Base-by-base conservation (phyloP, 2,888 invertebrate species). In the Mechanitis mazaeus region DNA sequence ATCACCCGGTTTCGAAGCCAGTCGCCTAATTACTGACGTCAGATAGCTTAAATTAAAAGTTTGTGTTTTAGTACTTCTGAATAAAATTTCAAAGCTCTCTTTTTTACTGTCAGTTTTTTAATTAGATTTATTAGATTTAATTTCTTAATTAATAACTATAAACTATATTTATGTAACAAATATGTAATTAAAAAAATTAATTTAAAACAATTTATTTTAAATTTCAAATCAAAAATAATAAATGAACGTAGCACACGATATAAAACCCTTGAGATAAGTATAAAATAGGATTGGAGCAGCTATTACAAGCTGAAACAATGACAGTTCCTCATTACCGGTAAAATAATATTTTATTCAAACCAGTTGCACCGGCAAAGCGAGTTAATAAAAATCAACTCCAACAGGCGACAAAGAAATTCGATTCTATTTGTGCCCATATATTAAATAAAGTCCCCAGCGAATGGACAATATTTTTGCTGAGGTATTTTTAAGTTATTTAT, bases 381-480 rank as follows among this genome's bases (percentile, higher is more conserved):
- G 56, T 53, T 64, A 62, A 65, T 45, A 54, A 54, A 63, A 63
- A 65, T 65, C 59, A 59, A 56, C 55, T 55, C 56, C 60, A 63
- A 56, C 61, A 65, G 63, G 59, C 63, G 42, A 53, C 60, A 54
- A 50, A 56, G 62, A 59, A 57, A 60, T 64, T 65, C 63, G 53
- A 45, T 58, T 54, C 58, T 60, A 59, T 45, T 55, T 56, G 46
- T 60, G 56, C 58, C 35, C 63, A 55, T 57, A 58, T 59, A 58
- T 62, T 53, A 55, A 62, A 64, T 58, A 59, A 55, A 57, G 33
- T 59, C 46, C 57, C 53, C 54, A 58, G 47, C 46, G 47, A 65
- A 65, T 45, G 33, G 38, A 42, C 38, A 38, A 50, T 45, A 55
- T 54, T 62, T 58, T 58, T 55, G 28, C 58, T 60, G 31, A 55